Conservation (phyloP, 2,113 vertebrate genomes). For the Bufo gargarizans region DNA sequence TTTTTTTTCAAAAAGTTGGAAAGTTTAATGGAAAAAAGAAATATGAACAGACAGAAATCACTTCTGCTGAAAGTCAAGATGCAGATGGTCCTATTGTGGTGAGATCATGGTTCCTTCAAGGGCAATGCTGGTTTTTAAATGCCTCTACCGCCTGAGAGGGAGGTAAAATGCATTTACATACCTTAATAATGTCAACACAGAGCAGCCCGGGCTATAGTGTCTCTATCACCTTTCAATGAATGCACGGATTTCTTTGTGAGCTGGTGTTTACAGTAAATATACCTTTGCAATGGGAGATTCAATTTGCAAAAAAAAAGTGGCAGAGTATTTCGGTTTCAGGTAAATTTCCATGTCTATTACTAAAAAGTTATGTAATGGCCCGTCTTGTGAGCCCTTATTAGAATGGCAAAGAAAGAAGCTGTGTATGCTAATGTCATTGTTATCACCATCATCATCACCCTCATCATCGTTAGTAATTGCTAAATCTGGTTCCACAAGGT, state of each 20-base stretch:
- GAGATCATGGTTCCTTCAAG: neutral
- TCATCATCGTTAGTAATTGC: neutral
- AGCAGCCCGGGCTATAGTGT: neutral
- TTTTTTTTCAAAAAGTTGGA: neutral
- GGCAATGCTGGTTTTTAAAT: neutral
- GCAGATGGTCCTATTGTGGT: neutral
- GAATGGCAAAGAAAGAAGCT: neutral
- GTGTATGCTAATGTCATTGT: slow-evolving; percentile 15
- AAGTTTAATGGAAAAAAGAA: neutral
- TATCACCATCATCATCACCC: neutral
- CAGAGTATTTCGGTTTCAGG: neutral
- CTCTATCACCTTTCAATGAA: neutral
- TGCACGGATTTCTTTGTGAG: neutral
- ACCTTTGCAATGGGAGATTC: neutral
- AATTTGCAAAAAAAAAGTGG: neutral
- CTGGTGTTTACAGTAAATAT: slow-evolving; percentile 24
- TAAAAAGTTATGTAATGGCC: neutral
- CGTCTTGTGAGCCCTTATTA: neutral
- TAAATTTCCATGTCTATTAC: slow-evolving; percentile 13
- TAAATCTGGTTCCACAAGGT: neutral
- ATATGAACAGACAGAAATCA: no score
- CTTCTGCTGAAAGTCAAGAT: neutral
- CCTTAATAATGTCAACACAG: neutral
- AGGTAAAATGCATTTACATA: neutral
- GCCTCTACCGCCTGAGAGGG: neutral